Evolutionary conservation across 2,888 invertebrate genomes (phyloP), one percentile per base, ranked within the genome.

Genomic region (Eulithis testata): DNA sequence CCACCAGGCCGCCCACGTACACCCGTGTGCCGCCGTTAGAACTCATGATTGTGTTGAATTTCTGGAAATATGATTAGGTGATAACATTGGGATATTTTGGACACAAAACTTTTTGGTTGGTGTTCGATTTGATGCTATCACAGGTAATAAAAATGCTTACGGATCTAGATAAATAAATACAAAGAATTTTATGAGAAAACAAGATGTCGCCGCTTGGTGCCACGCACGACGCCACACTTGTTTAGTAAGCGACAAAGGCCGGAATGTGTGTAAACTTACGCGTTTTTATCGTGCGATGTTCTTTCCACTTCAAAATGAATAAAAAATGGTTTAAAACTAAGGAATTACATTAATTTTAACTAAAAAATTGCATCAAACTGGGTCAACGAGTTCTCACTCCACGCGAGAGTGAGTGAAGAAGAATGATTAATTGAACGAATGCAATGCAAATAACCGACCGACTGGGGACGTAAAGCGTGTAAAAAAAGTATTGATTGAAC

Each of bases 1-100:
- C 97, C 81, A 96, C 96, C 76, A 98, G 95, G 82, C 97, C 98
- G 78, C 98, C 98, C 82, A 98, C 97, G 90, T 97, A 98, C 75
- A 98, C 97, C 86, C 97, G 95, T 77, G 97, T 97, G 81, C 96
- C 92, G 80, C 96, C 92, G 80, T 90, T 88, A 74, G 88, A 88
- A 81, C 92, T 90, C 92, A 92, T 93, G 83, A 79, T 82, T 83
- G 77, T 78, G 67, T 70, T 52, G 65, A 54, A 68, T 68, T 78
- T 83, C 79, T 79, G 78, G 76, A 83, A 82, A 76, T 71, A 73
- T 60, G 52, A 55, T 62, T 50, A 45, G 40, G 31, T 45, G 57
- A 54, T 63, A 53, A 67, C 60, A 58, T 60, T 54, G 11, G 36
- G n/a, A 50, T 44, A 53, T 58, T 31, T 52, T 9, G 40, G 11